Conservation (phyloP, 2,888 invertebrate species). For the Hypselothyrea guttata region DNA sequence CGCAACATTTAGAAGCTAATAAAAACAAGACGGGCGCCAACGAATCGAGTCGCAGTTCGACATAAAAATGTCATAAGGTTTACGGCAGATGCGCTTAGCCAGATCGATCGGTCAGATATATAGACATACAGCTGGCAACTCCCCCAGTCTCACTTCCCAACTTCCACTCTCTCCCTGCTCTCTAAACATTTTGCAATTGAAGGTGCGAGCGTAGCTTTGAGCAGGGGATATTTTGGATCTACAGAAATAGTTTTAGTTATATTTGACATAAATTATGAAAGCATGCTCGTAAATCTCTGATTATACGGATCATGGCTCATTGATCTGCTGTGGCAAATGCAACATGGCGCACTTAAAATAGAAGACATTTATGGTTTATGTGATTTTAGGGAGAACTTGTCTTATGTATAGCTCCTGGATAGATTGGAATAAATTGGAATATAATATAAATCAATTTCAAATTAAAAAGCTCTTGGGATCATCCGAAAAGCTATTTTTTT, state of each 20-base stretch:
- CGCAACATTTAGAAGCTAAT: slow-evolving; percentile 76
- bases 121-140: slow-evolving; percentile 35
- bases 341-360: slow-evolving; percentile 26
- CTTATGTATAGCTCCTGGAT: neutral
- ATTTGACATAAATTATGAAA: slow-evolving; percentile 62
- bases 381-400: neutral
- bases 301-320: slow-evolving; percentile 35
- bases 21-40: slow-evolving; percentile 62
- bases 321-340: slow-evolving; percentile 25
- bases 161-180: neutral
- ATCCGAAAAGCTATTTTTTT: no score
- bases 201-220: slow-evolving; percentile 7
- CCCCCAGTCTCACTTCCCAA: neutral
- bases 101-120: slow-evolving; percentile 61
- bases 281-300: slow-evolving; percentile 56
- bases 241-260: slow-evolving; percentile 19
- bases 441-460: no score
- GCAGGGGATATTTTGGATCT: slow-evolving; percentile 20
- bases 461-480: no score
- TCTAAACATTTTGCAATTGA: slow-evolving; percentile 59
- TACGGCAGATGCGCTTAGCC: slow-evolving; percentile 64
- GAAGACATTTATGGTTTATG: slow-evolving; percentile 11
- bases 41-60: slow-evolving; percentile 65
- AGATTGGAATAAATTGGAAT: no score
- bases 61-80: slow-evolving; percentile 79